Base-by-base conservation (phyloP, 1,140 invertebrate genomes). In the Helicoverpa zea region DNA sequence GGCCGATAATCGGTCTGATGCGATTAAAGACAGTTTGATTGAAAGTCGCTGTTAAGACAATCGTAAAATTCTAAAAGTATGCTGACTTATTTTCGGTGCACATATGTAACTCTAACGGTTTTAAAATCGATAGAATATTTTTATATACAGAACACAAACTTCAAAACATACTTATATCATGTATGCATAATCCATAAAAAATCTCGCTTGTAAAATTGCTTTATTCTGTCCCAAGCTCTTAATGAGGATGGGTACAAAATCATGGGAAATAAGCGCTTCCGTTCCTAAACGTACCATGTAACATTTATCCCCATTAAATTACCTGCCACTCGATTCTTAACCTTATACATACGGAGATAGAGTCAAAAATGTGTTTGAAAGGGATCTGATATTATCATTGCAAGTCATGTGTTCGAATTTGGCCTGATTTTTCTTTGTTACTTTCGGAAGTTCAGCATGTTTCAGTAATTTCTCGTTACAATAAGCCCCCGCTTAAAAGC, bases 191-290 rank as follows among this genome's bases (percentile, higher is more conserved):
- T 51, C 2, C 43, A 68, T 23, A 68, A 72, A 72, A 23, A 11
- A 47, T 35, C 18, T 75, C 43, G 79, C 79, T 81, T 86, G 83
- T 86, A 72, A 84, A 87, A 87, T 86, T 86, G 83, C 82, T 87
- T 86, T 87, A 87, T 87, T 84, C 84, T 82, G 80, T 84, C 84
- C 83, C 81, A 23, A 16, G 68, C 56, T 80, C 73, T 74, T 87
- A 87, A 85, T 87, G 83, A 87, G 80, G 81, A 86, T 80, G 83
- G 80, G 81, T 79, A 84, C 81, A 84, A 83, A 87, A 87, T 87
- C 84, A 86, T 83, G 75, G 83, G 56, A 86, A 87, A 86, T 81
- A 81, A 87, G 83, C 59, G 76, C 79, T 84, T 84, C 83, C 83
- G 83, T 68, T 58, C 77, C 56, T 66, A 63, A 80, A 81, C 61